Evolutionary conservation across 2,888 invertebrate genomes (phyloP).

Genomic region (Psococerastis gibbosa): DNA sequence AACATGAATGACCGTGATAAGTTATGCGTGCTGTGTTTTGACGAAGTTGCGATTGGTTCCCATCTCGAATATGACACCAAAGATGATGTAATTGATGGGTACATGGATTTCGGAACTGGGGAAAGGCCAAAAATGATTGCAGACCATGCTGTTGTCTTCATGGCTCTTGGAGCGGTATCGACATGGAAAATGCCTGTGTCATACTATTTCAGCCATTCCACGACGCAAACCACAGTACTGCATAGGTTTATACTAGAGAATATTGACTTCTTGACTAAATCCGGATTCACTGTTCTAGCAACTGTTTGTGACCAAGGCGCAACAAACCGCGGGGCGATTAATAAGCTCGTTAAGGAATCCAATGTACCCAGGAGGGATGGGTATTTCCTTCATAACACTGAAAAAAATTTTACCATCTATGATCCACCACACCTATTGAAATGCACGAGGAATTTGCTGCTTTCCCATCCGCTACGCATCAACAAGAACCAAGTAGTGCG

Average conservation of each 20-base stretch:
- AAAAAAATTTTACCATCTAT: not conserved
- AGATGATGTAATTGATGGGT: not conserved
- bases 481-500: too few species aligned
- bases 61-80: not conserved
- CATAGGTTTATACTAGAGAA: not conserved
- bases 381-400: not conserved
- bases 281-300: not conserved
- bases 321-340: not conserved
- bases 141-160: not conserved
- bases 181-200: not conserved
- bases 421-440: not conserved
- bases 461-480: too few species aligned
- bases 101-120: not conserved
- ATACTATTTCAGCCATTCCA: not conserved
- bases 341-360: not conserved
- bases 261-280: not conserved
- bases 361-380: not conserved
- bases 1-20: not conserved
- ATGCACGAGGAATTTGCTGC: not conserved
- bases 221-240: not conserved
- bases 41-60: conserved; percentile 2
- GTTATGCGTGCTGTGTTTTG: not conserved
- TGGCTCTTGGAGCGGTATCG: not conserved
- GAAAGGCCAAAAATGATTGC: not conserved
- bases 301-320: not conserved